Percentiles rank a stretch among this genome's conserved stretches.
Conservation (phyloP, 2,888 invertebrate species). For the Anagyrus pseudococci region DNA sequence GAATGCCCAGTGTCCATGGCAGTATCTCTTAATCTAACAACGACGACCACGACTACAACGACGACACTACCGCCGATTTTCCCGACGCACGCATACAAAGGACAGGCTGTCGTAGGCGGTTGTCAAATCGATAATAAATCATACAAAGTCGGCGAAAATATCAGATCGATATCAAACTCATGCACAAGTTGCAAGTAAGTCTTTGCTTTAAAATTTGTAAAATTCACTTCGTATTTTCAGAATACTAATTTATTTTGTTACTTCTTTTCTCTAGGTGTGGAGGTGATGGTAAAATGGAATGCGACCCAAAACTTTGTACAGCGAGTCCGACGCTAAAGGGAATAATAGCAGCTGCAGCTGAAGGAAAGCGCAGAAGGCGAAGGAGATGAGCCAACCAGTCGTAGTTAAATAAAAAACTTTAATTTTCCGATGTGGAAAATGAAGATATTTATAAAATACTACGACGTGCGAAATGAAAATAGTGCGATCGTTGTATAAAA, state of each 20-base stretch:
- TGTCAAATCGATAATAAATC: constrained; percentile 87
- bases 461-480: constrained; percentile 34
- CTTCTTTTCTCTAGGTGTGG: constrained; percentile 75
- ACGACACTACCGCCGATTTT: constrained; percentile 86
- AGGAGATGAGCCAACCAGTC: constrained; percentile 68
- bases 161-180: constrained; percentile 87
- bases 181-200: constrained; percentile 95
- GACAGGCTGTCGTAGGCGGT: constrained; percentile 76
- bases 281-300: constrained; percentile 92
- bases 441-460: constrained; percentile 21
- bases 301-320: constrained; percentile 88
- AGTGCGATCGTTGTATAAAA: constrained; percentile 41
- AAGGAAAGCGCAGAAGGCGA: constrained; percentile 72
- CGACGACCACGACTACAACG: constrained; percentile 87
- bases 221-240: constrained; percentile 3
- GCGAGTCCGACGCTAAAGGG: constrained; percentile 90
- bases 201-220: constrained; percentile 12
- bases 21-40: constrained; percentile 79
- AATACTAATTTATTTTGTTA: constrained; percentile 6
- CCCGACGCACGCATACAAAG: constrained; percentile 79
- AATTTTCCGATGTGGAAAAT: constrained; percentile 32
- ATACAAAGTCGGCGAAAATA: constrained; percentile 85
- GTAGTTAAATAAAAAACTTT: constrained; percentile 33
- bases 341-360: constrained; percentile 86
- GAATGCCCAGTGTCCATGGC: constrained; percentile 93